Evolutionary conservation across 2,797 vertebrate genomes (phyloP).

Genomic region (Triplophysa yarkandensis): DNA sequence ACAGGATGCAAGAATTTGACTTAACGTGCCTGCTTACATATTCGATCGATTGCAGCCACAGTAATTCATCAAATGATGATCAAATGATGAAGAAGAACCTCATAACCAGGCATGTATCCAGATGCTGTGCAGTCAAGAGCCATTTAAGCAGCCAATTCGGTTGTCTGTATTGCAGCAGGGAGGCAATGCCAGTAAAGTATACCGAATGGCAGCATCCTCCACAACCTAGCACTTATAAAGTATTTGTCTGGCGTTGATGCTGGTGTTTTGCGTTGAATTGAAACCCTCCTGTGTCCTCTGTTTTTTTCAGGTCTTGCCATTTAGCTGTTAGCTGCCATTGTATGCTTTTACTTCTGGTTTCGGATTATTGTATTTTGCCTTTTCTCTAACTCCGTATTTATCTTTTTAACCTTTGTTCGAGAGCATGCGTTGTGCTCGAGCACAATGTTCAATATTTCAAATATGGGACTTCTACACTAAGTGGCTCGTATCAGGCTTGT

Average conservation of each 20-base stretch:
- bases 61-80: slow-evolving; percentile 29
- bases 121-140: background rate
- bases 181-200: background rate
- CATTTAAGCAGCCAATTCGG: slow-evolving; percentile 17
- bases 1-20: slow-evolving; percentile 12
- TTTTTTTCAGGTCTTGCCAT: slow-evolving; percentile 7
- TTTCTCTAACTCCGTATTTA: background rate
- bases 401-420: background rate
- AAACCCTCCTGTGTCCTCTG: background rate
- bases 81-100: slow-evolving; percentile 9
- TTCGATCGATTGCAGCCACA: slow-evolving; percentile 7
- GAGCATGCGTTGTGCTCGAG: background rate
- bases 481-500: background rate
- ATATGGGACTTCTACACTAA: background rate
- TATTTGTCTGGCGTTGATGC: background rate
- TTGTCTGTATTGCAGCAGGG: background rate
- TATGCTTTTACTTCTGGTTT: background rate
- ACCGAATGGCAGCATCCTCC: background rate
- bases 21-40: slow-evolving; percentile 7
- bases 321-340: too few species aligned
- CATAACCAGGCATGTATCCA: background rate
- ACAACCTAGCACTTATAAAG: background rate
- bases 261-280: background rate
- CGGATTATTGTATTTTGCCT: background rate
- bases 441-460: background rate